Conservation (phyloP, 2,888 invertebrate genomes). For the Cantharis nigra region DNA sequence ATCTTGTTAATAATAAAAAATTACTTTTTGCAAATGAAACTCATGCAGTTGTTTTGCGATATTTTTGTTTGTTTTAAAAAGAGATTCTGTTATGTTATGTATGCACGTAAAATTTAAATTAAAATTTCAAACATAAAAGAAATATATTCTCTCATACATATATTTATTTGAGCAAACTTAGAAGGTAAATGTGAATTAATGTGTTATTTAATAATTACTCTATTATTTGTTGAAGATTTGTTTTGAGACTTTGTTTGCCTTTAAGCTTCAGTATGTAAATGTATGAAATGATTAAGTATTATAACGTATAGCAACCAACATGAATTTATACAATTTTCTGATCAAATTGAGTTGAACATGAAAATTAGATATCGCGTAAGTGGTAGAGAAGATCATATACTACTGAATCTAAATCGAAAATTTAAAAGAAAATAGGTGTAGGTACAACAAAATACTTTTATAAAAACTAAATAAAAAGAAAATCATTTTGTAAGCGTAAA, state of each 20-base stretch:
- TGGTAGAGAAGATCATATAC: constrained; percentile 41
- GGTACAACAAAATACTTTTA: constrained; percentile 22
- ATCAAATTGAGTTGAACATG: constrained; percentile 31
- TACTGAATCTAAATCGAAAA: constrained; percentile 47
- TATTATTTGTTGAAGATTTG: background rate
- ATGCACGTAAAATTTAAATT: background rate
- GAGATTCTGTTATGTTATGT: background rate
- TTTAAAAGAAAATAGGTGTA: constrained; percentile 43
- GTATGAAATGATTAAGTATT: background rate
- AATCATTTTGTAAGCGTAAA: background rate
- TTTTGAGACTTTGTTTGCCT: background rate
- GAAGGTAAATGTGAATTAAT: background rate
- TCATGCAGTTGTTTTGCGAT: background rate
- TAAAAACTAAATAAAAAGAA: background rate
- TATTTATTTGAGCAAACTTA: background rate
- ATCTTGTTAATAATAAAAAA: background rate
- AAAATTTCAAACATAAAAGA: background rate
- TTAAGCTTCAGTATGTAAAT: background rate
- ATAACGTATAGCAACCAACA: background rate
- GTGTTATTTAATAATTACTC: background rate
- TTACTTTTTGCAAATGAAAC: background rate
- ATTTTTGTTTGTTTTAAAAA: background rate
- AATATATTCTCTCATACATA: background rate
- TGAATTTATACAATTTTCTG: constrained; percentile 1
- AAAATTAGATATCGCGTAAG: constrained; percentile 38